These are phyloP conservation scores for Acanthornis magna DNA, from an alignment of 2,797 vertebrate genomes.

Conservation along the genomic window DNA sequence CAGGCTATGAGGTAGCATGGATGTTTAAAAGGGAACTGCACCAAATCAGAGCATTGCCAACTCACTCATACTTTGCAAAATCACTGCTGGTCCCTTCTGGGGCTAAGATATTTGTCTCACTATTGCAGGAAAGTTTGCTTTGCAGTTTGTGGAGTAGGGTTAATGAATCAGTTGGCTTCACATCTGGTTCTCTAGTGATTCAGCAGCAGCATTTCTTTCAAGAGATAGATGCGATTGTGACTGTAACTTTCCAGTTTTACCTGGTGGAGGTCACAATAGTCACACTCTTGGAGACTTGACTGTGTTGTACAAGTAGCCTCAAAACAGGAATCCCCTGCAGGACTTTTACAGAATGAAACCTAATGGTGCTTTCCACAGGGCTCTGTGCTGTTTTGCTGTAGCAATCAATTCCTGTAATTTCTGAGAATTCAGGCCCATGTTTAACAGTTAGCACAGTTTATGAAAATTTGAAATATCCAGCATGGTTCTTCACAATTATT, in stretches of 20 bases:
- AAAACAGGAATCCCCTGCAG: constrained; percentile 18
- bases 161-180: not conserved
- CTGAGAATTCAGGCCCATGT: not conserved
- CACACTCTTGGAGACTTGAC: not conserved
- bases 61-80: not conserved
- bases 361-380: constrained; percentile 32
- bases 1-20: not conserved
- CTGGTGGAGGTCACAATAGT: not conserved
- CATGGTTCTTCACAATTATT: not conserved
- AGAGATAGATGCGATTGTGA: not conserved
- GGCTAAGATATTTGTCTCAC: not conserved
- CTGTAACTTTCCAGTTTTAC: not conserved
- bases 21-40: not conserved
- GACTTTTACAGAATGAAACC: not conserved
- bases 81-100: not conserved
- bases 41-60: not conserved
- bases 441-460: not conserved
- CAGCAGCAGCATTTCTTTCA: not conserved
- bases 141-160: not conserved
- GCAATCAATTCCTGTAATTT: not conserved
- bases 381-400: not conserved
- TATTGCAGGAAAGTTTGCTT: not conserved
- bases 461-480: not conserved
- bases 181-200: not conserved
- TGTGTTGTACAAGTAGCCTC: not conserved